Base-by-base conservation (phyloP, 2,888 invertebrate species). In the Drosophila limbata region DNA sequence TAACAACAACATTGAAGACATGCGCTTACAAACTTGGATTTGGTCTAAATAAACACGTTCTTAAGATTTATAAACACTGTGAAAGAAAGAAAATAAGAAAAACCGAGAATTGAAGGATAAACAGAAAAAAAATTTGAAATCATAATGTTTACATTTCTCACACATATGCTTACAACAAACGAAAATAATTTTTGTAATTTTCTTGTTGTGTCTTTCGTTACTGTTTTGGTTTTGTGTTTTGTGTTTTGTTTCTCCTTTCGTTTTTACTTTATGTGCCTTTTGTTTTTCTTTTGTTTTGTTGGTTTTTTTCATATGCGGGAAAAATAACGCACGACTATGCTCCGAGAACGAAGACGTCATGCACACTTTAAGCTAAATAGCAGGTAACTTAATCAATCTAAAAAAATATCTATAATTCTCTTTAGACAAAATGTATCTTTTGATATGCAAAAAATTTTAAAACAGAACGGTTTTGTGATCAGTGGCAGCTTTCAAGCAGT, bases 311-410 rank as follows among this genome's bases (percentile, higher is more conserved):
- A 92, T 91, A 91, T 91, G 91, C 73, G 89, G 90, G 89, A 91
- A 90, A 92, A 92, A 92, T 94, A 94, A 90, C 83, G 85, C 82
- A 89, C 90, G 84, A 90, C 94, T 92, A 97, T 97, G 97, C 94
- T 97, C 93, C 95, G 97, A 91, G 95, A 97, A 92, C 94, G 97
- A 87, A 94, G 97, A 90, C 95, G 96, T 87, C 97, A 97, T 94
- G 96, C 96, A 93, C 97, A 97, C 94, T 95, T 96, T 94, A 97
- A 97, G 92, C 97, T 97, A 79, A 97, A 97, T 93, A 94, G 97
- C 91, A 96, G 96, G 96, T 96, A 93, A 94, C 93, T 91, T 17
- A 68, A 69, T 52, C 52, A 25, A 33, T 42, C n/a, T 33, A 40
- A 31, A 31, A 33, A 31, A 33, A 40, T 33, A 53, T 39, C 17